Evolutionary conservation across 2,113 vertebrate species (phyloP).

Genomic region (Lathamus discolor): DNA sequence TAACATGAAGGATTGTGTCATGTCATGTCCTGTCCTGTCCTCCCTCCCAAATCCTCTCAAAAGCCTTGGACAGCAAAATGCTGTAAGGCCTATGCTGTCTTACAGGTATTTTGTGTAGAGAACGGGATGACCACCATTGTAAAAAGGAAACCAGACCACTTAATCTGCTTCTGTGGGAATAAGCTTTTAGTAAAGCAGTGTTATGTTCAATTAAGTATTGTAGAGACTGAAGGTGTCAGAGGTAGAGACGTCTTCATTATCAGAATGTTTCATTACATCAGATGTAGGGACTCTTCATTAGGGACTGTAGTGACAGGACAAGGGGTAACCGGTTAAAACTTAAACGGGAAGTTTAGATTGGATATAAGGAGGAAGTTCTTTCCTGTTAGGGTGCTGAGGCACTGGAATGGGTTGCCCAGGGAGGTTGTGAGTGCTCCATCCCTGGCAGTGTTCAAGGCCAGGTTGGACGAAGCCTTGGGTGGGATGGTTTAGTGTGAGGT

Average conservation of each 20-base stretch:
- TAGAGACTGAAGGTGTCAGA: neutral
- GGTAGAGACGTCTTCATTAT: neutral
- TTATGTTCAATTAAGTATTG: neutral
- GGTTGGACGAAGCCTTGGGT: too few relatives aligned
- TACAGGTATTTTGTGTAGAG: rapidly evolving
- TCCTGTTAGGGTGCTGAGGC: too few relatives aligned
- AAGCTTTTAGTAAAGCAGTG: neutral
- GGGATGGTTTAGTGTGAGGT: too few relatives aligned
- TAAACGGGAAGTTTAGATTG: too few relatives aligned
- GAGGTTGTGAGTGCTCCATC: too few relatives aligned
- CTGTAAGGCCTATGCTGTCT: neutral
- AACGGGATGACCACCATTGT: neutral
- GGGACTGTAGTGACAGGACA: too few relatives aligned
- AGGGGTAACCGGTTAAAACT: too few relatives aligned
- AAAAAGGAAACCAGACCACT: neutral
- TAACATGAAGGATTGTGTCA: neutral
- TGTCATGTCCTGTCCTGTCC: neutral
- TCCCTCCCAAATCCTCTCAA: neutral
- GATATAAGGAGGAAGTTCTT: too few relatives aligned
- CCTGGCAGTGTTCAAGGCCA: too few relatives aligned
- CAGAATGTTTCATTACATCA: too few relatives aligned
- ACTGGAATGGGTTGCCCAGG: too few relatives aligned
- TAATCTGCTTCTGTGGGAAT: neutral
- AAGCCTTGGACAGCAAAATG: neutral
- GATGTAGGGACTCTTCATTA: too few relatives aligned